These are phyloP conservation scores for Habroteleia sp. DNA, from an alignment of 2,888 invertebrate species.

Conservation along the genomic window DNA sequence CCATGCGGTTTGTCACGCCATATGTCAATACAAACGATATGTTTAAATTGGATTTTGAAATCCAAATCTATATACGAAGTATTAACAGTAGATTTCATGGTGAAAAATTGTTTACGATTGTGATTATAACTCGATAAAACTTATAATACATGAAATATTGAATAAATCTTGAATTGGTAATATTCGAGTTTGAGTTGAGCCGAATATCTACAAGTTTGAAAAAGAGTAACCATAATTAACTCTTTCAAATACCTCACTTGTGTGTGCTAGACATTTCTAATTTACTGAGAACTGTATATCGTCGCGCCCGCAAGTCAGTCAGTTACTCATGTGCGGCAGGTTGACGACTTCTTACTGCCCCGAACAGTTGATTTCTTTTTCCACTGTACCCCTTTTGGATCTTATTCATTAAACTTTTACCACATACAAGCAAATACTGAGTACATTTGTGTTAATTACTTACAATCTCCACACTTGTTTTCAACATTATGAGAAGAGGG, in stretches of 20 bases:
- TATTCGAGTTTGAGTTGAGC: background rate
- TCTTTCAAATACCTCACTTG: constrained; percentile 74
- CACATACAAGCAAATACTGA: constrained; percentile 68
- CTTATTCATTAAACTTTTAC: constrained; percentile 54
- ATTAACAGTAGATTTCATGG: too few relatives aligned
- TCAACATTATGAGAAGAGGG: constrained; percentile 45
- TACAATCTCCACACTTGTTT: constrained; percentile 50
- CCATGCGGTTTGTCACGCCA: constrained; percentile 9
- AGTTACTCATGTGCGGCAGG: constrained; percentile 46
- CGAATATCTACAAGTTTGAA: constrained; percentile 22
- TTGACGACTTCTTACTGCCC: constrained; percentile 51
- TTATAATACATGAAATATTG: too few relatives aligned
- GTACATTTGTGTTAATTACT: constrained; percentile 74
- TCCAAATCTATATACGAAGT: too few relatives aligned
- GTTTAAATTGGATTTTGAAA: constrained; percentile 16
- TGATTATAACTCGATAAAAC: too few relatives aligned
- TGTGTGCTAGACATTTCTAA: constrained; percentile 75
- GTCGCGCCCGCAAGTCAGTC: constrained; percentile 60
- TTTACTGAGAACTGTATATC: constrained; percentile 66
- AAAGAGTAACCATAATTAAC: constrained; percentile 72
- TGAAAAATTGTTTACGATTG: too few relatives aligned
- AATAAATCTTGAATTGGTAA: too few relatives aligned
- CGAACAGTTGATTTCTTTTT: constrained; percentile 60
- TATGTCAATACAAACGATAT: constrained; percentile 6
- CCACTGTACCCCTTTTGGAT: constrained; percentile 49